phyloP scores from a whole-genome alignment of 2,888 invertebrate species.

The Ectemnius cavifrons region DNA sequence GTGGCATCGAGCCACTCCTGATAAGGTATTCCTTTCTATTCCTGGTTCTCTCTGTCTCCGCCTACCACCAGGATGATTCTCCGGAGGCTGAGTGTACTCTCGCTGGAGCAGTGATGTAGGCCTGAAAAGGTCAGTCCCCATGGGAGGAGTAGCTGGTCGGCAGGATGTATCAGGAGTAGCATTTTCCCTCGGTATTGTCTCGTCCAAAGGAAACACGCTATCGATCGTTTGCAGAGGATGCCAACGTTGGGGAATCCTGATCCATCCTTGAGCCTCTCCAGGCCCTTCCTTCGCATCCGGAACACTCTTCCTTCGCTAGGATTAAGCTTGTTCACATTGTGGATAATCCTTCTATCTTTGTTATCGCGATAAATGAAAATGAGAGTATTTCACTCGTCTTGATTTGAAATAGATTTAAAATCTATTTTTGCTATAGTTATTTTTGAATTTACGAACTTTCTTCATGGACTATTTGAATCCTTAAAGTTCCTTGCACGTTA shows the following conservation, averaged over 20 bases:
- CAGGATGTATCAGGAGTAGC: constrained; percentile 18
- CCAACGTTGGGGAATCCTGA: constrained; percentile 25
- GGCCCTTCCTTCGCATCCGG: background rate
- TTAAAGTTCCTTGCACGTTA: no score
- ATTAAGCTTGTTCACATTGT: no score
- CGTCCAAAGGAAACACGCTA: constrained; percentile 18
- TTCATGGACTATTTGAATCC: no score
- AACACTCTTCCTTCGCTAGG: no score
- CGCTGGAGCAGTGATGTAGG: constrained; percentile 2
- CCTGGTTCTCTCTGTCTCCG: background rate
- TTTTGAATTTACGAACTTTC: no score
- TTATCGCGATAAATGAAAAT: no score
- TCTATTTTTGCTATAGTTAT: no score
- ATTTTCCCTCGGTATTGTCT: constrained; percentile 30
- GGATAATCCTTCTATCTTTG: no score
- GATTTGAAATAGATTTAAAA: no score
- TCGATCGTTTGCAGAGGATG: constrained; percentile 29
- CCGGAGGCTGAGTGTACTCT: no score
- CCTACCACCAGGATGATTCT: no score
- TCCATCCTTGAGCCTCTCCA: constrained; percentile 20
- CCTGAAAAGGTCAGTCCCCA: constrained; percentile 29
- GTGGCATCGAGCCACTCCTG: background rate
- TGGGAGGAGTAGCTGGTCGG: constrained; percentile 19
- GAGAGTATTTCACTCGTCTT: no score
- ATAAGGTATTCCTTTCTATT: constrained; percentile 14